Base-by-base conservation (phyloP, 2,888 invertebrate genomes). In the Scaeva pyrastri region DNA sequence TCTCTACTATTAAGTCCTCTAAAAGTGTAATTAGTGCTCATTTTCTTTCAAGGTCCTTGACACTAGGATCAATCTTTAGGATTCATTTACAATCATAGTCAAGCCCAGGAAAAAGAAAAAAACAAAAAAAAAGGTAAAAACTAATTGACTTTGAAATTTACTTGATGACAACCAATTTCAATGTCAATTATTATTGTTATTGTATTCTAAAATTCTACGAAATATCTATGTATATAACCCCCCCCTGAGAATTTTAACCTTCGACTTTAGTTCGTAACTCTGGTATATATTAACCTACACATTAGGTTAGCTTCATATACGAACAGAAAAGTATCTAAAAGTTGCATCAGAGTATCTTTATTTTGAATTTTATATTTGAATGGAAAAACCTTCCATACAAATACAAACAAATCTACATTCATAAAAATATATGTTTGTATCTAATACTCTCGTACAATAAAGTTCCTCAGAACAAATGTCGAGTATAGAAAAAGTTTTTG, bases 301-400 rank as follows among this genome's bases (percentile, higher is more conserved):
- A 36, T 12, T 5, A 7, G 16, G 12, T n/a, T n/a, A n/a, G n/a
- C n/a, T n/a, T n/a, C n/a, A n/a, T 26, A 31, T 0, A 31, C 8
- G 4, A 0, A 12, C 1, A 16, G 3, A 45, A 7, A 16, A 10
- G 8, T 12, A n/a, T 16, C 5, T 7, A 7, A 45, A 39, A 52
- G 11, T 56, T 56, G 56, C 56, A 56, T 56, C 31, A 56, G 10
- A 56, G 41, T 41, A 43, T 41, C n/a, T 62, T 62, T 60, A n/a
- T 60, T 60, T 62, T 14, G n/a, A 16, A 36, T 14, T 39, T 8
- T 21, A n/a, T 19, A 41, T 36, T 58, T 36, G 36, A 58, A 39
- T 39, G 19, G 19, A 60, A 14, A 41, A 60, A 12, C 39, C 36
- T 19, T 50, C 21, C n/a, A n/a, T 21, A 16, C 31, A 5, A 31